Conservation (phyloP, 2,888 invertebrate species). For the Petrolisthes manimaculis region DNA sequence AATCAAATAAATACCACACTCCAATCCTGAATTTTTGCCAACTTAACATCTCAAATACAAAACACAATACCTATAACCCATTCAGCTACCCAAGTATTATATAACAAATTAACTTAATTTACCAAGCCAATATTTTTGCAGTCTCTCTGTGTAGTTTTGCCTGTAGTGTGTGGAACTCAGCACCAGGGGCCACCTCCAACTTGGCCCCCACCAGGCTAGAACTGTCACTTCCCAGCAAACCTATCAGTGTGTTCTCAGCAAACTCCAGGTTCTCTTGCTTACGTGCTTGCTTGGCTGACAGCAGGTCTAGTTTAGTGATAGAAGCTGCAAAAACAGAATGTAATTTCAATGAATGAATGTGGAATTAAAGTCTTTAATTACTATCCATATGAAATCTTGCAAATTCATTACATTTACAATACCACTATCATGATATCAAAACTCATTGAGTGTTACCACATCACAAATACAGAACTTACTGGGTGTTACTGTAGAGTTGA, state of each 20-base stretch:
- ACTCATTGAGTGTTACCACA: too few species aligned
- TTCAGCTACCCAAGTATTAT: neutral
- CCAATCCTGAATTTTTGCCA: too few species aligned
- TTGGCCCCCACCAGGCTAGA: slow-evolving; percentile 40
- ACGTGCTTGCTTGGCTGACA: slow-evolving; percentile 57
- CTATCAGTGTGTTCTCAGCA: slow-evolving; percentile 44
- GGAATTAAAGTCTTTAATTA: too few species aligned
- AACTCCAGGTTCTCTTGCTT: slow-evolving; percentile 62
- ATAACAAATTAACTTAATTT: slow-evolving; percentile 3
- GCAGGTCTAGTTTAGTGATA: slow-evolving; percentile 53
- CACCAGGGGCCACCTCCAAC: slow-evolving; percentile 28
- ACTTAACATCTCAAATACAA: too few species aligned
- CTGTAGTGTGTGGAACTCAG: slow-evolving; percentile 53
- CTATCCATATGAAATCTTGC: too few species aligned
- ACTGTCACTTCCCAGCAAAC: slow-evolving; percentile 43
- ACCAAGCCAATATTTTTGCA: slow-evolving; percentile 58
- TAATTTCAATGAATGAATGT: too few species aligned
- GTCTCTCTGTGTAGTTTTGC: slow-evolving; percentile 59
- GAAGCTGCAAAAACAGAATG: slow-evolving; percentile 40
- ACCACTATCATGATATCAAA: too few species aligned
- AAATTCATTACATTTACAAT: too few species aligned
- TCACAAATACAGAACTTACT: slow-evolving; percentile 16
- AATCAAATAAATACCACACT: too few species aligned
- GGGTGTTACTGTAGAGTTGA: slow-evolving; percentile 45
- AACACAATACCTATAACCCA: neutral